phyloP scores from a whole-genome alignment of 2,113 vertebrate genomes.

The Gadus chalcogrammus region DNA sequence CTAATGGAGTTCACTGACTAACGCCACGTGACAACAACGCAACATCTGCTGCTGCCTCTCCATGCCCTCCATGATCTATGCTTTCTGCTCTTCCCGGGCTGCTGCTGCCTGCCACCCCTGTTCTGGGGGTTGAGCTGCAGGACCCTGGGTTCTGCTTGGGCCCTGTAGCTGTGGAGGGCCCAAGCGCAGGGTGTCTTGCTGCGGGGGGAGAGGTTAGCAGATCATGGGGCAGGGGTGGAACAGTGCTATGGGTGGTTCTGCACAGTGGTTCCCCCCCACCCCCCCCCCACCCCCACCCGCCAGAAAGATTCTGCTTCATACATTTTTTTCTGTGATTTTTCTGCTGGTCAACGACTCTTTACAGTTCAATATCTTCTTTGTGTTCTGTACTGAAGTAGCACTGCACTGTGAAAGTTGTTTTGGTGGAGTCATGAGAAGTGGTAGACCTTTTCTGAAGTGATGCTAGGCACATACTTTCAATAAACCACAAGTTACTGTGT shows the following conservation, averaged over 20 bases:
- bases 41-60: slow-evolving; percentile 32
- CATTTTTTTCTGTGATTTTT: not conserved
- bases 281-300: too few species aligned
- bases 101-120: slow-evolving; percentile 16
- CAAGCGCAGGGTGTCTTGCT: not conserved
- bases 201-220: slow-evolving; percentile 27
- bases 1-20: slow-evolving; percentile 17
- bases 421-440: not conserved
- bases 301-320: not conserved
- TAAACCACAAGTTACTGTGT: not conserved
- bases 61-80: not conserved
- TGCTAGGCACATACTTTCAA: not conserved
- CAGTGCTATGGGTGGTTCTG: slow-evolving; percentile 1
- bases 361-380: too few species aligned
- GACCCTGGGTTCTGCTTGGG: not conserved
- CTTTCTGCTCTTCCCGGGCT: slow-evolving; percentile 3
- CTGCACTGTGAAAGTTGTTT: too few species aligned
- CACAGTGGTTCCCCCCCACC: not conserved
- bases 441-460: not conserved
- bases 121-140: not conserved
- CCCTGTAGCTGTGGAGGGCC: not conserved
- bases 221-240: not conserved
- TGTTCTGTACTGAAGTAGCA: too few species aligned
- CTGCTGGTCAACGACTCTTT: too few species aligned
- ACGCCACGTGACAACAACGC: slow-evolving; percentile 29